Evolutionary conservation across 1,140 invertebrate genomes (phyloP).

Genomic region (Drosophila hydei): DNA sequence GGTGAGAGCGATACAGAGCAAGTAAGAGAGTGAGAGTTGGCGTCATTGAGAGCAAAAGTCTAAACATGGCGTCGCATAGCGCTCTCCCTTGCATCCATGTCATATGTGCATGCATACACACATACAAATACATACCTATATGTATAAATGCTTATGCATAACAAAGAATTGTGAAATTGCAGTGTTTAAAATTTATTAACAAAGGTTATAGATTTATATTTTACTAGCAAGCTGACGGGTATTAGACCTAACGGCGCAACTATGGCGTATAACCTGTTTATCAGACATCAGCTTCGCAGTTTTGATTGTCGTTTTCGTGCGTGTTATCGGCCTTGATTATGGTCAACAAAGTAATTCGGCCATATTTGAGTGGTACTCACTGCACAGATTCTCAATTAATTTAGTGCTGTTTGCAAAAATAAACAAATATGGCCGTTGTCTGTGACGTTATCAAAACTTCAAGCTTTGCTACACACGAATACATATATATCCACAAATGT

Average conservation of each 20-base stretch:
- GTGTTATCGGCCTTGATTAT: constrained; percentile 47
- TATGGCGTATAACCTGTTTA: constrained; percentile 22
- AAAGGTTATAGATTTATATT: constrained; percentile 5
- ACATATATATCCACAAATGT: neutral
- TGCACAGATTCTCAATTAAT: constrained; percentile 54
- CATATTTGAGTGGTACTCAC: constrained; percentile 30
- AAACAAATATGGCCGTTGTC: constrained; percentile 54
- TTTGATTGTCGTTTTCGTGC: constrained; percentile 4
- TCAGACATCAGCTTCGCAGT: neutral
- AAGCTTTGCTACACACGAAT: neutral
- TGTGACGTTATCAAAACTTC: constrained; percentile 33
- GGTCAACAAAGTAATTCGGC: constrained; percentile 13
- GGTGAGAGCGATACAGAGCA: neutral
- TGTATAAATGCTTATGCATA: constrained; percentile 5
- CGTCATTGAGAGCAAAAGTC: constrained; percentile 28
- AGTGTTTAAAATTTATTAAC: neutral
- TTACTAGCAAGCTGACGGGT: neutral
- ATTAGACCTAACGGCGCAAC: constrained; percentile 11
- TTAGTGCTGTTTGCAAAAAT: constrained; percentile 52
- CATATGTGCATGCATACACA: constrained; percentile 22
- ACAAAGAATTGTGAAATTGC: constrained; percentile 50
- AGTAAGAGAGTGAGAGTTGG: constrained; percentile 5
- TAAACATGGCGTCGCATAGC: constrained; percentile 37
- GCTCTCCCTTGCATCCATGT: neutral
- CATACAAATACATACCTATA: constrained; percentile 3